Percentiles rank a stretch among this genome's conserved stretches.
These are phyloP conservation scores for Drosophila testacea DNA, from an alignment of 2,888 invertebrate genomes.

Conservation along the genomic window DNA sequence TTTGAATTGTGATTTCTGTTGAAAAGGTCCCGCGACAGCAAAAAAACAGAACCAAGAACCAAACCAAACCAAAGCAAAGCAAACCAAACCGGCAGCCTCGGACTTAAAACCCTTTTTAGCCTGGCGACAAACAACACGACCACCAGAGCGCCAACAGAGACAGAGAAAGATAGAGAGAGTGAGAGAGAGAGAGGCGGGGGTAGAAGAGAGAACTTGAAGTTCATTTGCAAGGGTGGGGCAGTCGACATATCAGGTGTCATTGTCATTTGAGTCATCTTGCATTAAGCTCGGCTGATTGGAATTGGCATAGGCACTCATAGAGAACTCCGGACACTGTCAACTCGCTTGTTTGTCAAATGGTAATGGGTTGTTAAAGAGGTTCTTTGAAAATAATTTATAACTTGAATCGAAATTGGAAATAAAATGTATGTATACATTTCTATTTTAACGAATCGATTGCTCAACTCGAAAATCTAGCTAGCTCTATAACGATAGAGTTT, in stretches of 20 bases:
- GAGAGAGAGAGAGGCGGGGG: background rate
- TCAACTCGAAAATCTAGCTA: background rate
- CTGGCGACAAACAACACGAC: constrained; percentile 56
- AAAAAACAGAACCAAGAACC: constrained; percentile 2
- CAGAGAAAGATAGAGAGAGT: background rate
- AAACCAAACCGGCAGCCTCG: constrained; percentile 49
- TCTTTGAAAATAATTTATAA: background rate
- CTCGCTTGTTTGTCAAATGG: constrained; percentile 2
- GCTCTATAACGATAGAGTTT: no score
- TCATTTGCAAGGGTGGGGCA: constrained; percentile 15
- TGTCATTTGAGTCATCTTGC: constrained; percentile 83
- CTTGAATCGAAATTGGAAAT: background rate
- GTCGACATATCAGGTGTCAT: constrained; percentile 83
- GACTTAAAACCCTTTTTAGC: constrained; percentile 59
- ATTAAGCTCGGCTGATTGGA: constrained; percentile 82
- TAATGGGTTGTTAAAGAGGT: background rate
- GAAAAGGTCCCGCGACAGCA: constrained; percentile 66
- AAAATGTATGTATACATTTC: background rate
- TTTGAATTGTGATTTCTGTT: constrained; percentile 84
- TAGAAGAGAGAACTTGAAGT: background rate
- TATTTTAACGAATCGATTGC: background rate
- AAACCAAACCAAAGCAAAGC: background rate
- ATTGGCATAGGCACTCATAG: constrained; percentile 65
- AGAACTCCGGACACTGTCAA: constrained; percentile 19
- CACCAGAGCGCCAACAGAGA: constrained; percentile 64